phyloP scores from a whole-genome alignment of 92 coral and sea anemone species.

The Parazoanthus swiftii region DNA sequence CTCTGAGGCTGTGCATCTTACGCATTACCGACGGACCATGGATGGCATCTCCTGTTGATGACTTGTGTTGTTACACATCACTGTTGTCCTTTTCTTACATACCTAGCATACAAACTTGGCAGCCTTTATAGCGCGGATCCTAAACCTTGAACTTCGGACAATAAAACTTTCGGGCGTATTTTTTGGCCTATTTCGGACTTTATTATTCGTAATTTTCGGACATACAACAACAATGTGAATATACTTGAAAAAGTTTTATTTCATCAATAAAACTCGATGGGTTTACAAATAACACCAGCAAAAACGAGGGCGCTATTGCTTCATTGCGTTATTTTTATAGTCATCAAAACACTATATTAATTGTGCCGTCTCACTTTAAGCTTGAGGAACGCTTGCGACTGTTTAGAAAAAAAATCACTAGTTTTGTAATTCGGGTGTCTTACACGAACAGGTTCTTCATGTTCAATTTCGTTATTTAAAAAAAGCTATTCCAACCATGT shows the following conservation, averaged over 20 bases:
- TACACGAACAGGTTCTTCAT: not conserved
- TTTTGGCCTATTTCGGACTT: no score
- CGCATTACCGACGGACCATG: no score
- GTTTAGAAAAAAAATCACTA: not conserved
- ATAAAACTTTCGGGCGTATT: no score
- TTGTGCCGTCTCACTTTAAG: slow-evolving; percentile 3
- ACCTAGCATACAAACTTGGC: no score
- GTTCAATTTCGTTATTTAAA: not conserved
- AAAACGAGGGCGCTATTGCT: not conserved
- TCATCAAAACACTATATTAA: slow-evolving; percentile 1
- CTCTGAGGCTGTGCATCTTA: no score
- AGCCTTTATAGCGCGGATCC: no score
- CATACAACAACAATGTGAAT: not conserved
- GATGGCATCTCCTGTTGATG: no score
- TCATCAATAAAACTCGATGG: not conserved
- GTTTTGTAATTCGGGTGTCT: not conserved
- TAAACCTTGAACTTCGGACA: no score
- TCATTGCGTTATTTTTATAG: not conserved
- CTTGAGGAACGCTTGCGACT: slow-evolving; percentile 4
- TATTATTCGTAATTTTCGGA: not conserved
- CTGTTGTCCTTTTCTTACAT: no score
- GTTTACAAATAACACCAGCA: not conserved
- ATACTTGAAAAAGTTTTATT: slow-evolving; percentile 1
- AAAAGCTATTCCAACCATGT: not conserved
- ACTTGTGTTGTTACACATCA: no score